Evolutionary conservation across 2,888 invertebrate genomes (phyloP), one percentile per base, ranked within the genome.

Genomic region (Rotaria socialis): DNA sequence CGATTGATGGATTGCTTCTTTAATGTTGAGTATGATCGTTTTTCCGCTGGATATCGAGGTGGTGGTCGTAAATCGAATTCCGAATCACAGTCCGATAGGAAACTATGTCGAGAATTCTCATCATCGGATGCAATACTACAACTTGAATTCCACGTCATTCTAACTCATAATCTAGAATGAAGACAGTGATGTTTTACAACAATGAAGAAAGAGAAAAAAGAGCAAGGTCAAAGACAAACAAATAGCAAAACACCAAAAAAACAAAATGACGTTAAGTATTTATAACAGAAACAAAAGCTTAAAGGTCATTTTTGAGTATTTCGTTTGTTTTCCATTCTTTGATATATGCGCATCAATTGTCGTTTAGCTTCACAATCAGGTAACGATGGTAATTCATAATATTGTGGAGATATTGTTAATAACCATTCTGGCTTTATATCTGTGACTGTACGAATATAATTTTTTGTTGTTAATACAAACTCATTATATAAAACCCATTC

Each of bases 401-500:
- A 87, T 85, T 86, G 86, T 43, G 87, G 86, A 14, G 86, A 67
- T 22, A 87, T 86, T 41, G 84, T 95, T 43, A 99, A 92, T 86
- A 99, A 93, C 98, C 93, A 93, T 88, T 93, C 93, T 16, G 93
- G 97, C 93, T 98, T 98, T 88, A 99, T 96, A 90, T 99, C 99
- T 0, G 97, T 97, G 24, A 98, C 97, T 0, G 98, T 99, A 89
- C 99, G 93, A 89, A 99, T 99, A 91, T 99, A 99, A 92, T 99
- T 99, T 92, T 99, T 99, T 87, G 98, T 97, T 88, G 99, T 99
- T 88, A 99, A 93, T 85, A 99, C 99, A 91, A 99, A 99, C 93
- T 99, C 99, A 92, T 99, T 98, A 92, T 99, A 99, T 87, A 99
- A 94, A 74, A 98, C 98, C 99, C 99, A 99, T 92, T 99, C 99